These are phyloP conservation scores for Mylabris sibirica DNA, from an alignment of 2,888 invertebrate genomes.

Conservation along the genomic window DNA sequence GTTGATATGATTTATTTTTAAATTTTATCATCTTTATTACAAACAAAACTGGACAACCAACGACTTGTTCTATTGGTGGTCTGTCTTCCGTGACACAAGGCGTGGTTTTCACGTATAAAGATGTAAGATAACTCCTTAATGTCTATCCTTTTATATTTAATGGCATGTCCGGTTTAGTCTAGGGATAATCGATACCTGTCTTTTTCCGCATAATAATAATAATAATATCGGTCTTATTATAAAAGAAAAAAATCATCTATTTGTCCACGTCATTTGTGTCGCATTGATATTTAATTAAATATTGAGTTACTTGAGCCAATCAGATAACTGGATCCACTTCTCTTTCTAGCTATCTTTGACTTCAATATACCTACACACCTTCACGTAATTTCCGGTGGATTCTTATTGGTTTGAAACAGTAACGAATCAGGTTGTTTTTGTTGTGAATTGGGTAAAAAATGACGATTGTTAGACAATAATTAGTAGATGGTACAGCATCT, in stretches of 20 bases:
- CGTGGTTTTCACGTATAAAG: conserved; percentile 40
- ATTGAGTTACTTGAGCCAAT: conserved; percentile 3
- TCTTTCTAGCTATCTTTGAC: conserved; percentile 22
- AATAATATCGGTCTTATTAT: conserved; percentile 4
- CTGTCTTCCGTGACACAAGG: conserved; percentile 59
- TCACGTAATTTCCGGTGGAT: conserved; percentile 46
- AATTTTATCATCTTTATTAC: too few species aligned
- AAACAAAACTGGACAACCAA: too few species aligned
- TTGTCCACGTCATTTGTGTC: not conserved
- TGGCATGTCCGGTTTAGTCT: conserved; percentile 11
- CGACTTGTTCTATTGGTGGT: conserved; percentile 54
- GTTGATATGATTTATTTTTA: not conserved
- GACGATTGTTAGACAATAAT: conserved; percentile 26
- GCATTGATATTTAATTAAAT: not conserved
- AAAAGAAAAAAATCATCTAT: not conserved
- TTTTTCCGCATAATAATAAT: not conserved
- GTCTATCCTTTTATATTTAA: conserved; percentile 28
- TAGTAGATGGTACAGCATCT: conserved; percentile 39
- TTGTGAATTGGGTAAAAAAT: conserved; percentile 16
- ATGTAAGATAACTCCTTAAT: conserved; percentile 35
- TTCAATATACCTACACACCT: conserved; percentile 43
- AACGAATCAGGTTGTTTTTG: conserved; percentile 46
- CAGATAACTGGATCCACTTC: conserved; percentile 17
- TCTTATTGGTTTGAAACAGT: conserved; percentile 50
- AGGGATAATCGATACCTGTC: not conserved